Evolutionary conservation across 1,140 invertebrate genomes (phyloP), one percentile per base, ranked within the genome.

Genomic region (Atopsyche davidsoni): DNA sequence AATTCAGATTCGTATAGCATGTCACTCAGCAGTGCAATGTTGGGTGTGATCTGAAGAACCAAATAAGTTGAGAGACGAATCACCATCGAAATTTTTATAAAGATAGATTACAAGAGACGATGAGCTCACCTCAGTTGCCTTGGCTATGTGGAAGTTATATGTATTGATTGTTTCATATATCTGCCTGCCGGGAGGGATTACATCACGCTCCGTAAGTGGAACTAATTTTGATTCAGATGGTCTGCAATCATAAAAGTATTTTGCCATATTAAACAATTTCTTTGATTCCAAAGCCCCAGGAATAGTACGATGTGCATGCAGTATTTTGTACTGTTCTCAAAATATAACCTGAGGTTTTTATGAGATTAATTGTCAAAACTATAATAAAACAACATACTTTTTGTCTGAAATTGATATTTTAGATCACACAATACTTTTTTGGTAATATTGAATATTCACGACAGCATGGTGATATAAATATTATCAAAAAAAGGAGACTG

Each of bases 1-100:
- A 87, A 96, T 69, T 96, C 91, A 3, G 85, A 87, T 69, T 98
- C 94, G 66, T 98, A 98, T 6, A 98, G 75, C 58, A 90, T 75
- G 63, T 92, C 82, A 66, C 85, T 90, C 7, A 98, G 75, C 38
- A 92, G 61, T 1, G 89, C 79, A 53, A 85, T 79, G 62, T 88
- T 86, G 7, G 87, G 82, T 13, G 80, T 84, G 19, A 73, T 69
- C 71, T 73, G 62, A 1, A 25, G 45, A 6, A 6, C 24, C 24
- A 28, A 39, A 17, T 18, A 17, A 39, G 4, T 10, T 39, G 14
- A 39, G 14, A 17, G 2, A n/a, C n/a, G n/a, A n/a, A 39, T n/a
- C n/a, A 39, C 19, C 36, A 28, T 28, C n/a, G 24, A 28, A 6
- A 28, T 28, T 28, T 28, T 6, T 46, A 22, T 6, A n/a, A 46